phyloP scores from a whole-genome alignment of 2,113 vertebrate species.

The Thryonomys swinderianus region DNA sequence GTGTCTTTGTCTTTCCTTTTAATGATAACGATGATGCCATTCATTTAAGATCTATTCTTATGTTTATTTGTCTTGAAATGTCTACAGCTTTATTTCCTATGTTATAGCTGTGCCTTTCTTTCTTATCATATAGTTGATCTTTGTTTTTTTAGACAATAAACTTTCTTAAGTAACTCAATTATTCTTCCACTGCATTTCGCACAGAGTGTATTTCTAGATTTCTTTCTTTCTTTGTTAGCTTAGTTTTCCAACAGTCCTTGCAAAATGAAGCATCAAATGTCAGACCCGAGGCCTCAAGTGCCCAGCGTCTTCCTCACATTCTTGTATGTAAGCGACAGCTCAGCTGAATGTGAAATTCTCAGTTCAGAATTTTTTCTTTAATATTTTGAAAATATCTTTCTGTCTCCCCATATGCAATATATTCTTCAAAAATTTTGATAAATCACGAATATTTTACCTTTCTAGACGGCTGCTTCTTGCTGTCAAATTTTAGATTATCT shows the following conservation, averaged over 20 bases:
- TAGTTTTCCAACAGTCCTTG: not conserved
- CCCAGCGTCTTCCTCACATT: not conserved
- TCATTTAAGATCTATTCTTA: not conserved
- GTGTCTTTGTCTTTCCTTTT: not conserved
- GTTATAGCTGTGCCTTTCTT: not conserved
- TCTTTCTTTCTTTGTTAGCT: slow-evolving; percentile 39
- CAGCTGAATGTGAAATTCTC: slow-evolving; percentile 34
- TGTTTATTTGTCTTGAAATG: not conserved
- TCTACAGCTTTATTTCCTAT: not conserved
- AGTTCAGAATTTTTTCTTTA: not conserved
- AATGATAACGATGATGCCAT: not conserved
- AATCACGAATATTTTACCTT: not conserved
- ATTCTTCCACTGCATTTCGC: not conserved
- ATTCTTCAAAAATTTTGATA: not conserved
- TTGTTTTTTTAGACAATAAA: not conserved
- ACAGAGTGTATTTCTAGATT: not conserved
- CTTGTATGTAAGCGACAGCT: not conserved
- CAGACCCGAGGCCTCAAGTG: not conserved
- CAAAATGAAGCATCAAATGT: slow-evolving; percentile 12
- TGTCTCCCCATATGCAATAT: not conserved
- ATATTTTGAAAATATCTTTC: slow-evolving; percentile 1
- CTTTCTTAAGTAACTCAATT: not conserved
- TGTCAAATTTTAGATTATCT: not conserved
- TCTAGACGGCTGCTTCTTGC: not conserved
- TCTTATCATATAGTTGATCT: not conserved